Conservation (phyloP, 2,113 vertebrate species). For the human region GRCh38 chr18:44678501-44679000, state of each 20-base stretch:
- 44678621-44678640: background rate
- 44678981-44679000: constrained; percentile 77
- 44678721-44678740: background rate
- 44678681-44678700: background rate
- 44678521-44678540: background rate
- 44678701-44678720: background rate
- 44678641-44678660: background rate
- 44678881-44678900: constrained; percentile 15
- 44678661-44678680: background rate
- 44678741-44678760: background rate
- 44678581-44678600: background rate
- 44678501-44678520: background rate
- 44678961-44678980: background rate
- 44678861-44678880: background rate
- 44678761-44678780: background rate
- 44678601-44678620: background rate
- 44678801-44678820: background rate
- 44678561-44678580: background rate
- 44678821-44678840: background rate
- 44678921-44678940: constrained; percentile 44
- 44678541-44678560: background rate
- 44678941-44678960: background rate
- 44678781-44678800: background rate
- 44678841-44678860: background rate
- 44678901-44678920: constrained; percentile 40